These are phyloP conservation scores for Xanthostigma xanthostigma DNA, from an alignment of 2,888 invertebrate species.

Conservation along the genomic window DNA sequence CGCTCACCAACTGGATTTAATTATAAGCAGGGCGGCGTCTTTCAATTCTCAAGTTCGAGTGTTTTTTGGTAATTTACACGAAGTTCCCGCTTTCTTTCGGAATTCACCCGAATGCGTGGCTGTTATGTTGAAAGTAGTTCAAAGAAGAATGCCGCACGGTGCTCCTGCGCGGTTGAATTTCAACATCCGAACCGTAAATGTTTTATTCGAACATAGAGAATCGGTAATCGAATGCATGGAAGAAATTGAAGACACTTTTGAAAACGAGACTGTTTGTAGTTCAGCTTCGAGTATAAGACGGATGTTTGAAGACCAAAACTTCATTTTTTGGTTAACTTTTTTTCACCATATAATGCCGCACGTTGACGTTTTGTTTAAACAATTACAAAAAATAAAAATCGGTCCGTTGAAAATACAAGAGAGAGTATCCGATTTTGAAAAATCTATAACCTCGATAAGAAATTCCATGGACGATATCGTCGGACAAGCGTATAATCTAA, in stretches of 20 bases:
- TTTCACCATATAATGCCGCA: neutral
- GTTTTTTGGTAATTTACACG: slow-evolving; percentile 13
- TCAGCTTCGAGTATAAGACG: no score
- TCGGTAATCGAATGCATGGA: slow-evolving; percentile 15
- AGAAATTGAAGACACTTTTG: slow-evolving; percentile 12
- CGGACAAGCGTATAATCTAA: no score
- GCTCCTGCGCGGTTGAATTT: slow-evolving; percentile 13
- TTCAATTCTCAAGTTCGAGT: slow-evolving; percentile 8
- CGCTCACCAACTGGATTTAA: slow-evolving; percentile 13
- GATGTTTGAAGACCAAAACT: slow-evolving; percentile 3
- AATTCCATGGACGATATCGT: no score
- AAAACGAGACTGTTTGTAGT: slow-evolving; percentile 5
- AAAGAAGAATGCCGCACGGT: slow-evolving; percentile 8
- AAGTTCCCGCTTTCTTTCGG: slow-evolving; percentile 11
- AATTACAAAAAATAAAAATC: no score
- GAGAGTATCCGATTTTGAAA: no score
- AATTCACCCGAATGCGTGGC: slow-evolving; percentile 14
- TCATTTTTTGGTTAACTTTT: slow-evolving; percentile 11
- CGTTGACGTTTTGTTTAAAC: no score
- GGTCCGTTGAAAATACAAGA: no score
- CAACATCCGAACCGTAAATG: slow-evolving; percentile 9
- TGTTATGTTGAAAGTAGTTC: slow-evolving; percentile 12
- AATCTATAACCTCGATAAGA: no score
- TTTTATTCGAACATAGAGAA: slow-evolving; percentile 13
- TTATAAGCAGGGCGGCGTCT: slow-evolving; percentile 8